These are phyloP conservation scores for Panopea generosa DNA, from an alignment of 2,888 invertebrate species.

Conservation along the genomic window DNA sequence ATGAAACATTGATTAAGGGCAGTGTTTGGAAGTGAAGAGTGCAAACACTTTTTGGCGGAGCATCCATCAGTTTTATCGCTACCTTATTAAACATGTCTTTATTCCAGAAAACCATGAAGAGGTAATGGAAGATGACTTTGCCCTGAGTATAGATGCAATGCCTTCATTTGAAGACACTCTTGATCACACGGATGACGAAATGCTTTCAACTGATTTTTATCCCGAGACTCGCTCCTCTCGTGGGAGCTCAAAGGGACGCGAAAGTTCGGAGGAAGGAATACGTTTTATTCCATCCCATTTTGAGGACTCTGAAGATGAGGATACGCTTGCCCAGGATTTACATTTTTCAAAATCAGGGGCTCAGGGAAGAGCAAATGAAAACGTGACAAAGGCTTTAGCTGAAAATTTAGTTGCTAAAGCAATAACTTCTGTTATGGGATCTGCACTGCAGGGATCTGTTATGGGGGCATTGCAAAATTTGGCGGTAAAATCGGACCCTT, in stretches of 20 bases:
- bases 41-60: no score
- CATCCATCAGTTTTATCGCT: no score
- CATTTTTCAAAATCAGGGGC: not conserved
- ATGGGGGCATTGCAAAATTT: constrained; percentile 45
- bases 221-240: not conserved
- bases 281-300: constrained; percentile 75
- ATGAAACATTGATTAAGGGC: no score
- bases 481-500: constrained; percentile 23
- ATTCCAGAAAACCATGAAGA: constrained; percentile 26
- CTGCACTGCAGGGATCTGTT: constrained; percentile 72
- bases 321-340: constrained; percentile 11
- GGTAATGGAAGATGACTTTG: constrained; percentile 70
- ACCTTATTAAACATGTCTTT: no score
- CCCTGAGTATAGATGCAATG: constrained; percentile 74
- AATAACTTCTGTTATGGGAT: constrained; percentile 74
- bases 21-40: no score
- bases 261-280: constrained; percentile 54
- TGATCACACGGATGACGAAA: constrained; percentile 79
- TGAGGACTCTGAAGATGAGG: constrained; percentile 66
- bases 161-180: constrained; percentile 77
- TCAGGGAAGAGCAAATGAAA: not conserved
- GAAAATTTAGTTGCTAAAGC: constrained; percentile 71
- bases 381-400: constrained; percentile 42
- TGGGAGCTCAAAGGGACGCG: constrained; percentile 19
- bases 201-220: constrained; percentile 47